phyloP scores from a whole-genome alignment of 2,888 invertebrate species.

The Itoplectis maculator region DNA sequence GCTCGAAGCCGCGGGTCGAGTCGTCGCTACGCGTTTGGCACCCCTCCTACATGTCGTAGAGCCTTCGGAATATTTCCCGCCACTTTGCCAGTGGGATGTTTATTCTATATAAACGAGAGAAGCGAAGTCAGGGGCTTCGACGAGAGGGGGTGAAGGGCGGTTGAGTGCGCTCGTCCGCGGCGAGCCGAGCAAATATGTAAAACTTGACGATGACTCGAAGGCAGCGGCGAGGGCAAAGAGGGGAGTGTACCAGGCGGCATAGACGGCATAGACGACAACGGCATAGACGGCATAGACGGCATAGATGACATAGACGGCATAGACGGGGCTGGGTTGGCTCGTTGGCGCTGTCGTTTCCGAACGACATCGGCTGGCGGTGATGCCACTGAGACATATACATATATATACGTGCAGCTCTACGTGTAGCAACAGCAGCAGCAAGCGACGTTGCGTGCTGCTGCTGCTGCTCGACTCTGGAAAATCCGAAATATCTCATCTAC shows the following conservation, averaged over 20 bases:
- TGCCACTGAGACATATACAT: slow-evolving; percentile 28
- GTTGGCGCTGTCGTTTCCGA: slow-evolving; percentile 53
- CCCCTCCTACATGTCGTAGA: background rate
- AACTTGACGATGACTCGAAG: slow-evolving; percentile 59
- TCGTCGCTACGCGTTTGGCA: background rate
- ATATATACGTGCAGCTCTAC: slow-evolving; percentile 40
- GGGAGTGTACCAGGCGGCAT: background rate
- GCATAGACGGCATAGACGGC: background rate
- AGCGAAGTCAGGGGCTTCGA: slow-evolving; percentile 14
- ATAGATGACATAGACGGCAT: slow-evolving; percentile 9
- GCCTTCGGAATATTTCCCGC: slow-evolving; percentile 28
- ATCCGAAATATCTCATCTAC: slow-evolving; percentile 35
- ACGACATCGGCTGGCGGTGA: slow-evolving; percentile 61
- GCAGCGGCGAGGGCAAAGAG: background rate
- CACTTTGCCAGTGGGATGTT: slow-evolving; percentile 46
- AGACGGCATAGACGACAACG: background rate
- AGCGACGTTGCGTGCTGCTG: slow-evolving; percentile 24
- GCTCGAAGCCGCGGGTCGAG: background rate
- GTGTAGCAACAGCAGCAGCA: slow-evolving; percentile 16
- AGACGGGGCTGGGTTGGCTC: slow-evolving; percentile 42
- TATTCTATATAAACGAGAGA: slow-evolving; percentile 49
- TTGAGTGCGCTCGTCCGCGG: slow-evolving; percentile 12
- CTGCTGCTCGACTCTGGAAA: slow-evolving; percentile 25
- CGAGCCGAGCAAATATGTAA: slow-evolving; percentile 49
- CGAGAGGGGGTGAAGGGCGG: slow-evolving; percentile 33